phyloP scores from a whole-genome alignment of 1,140 invertebrate species.

The Antheraea pernyi region DNA sequence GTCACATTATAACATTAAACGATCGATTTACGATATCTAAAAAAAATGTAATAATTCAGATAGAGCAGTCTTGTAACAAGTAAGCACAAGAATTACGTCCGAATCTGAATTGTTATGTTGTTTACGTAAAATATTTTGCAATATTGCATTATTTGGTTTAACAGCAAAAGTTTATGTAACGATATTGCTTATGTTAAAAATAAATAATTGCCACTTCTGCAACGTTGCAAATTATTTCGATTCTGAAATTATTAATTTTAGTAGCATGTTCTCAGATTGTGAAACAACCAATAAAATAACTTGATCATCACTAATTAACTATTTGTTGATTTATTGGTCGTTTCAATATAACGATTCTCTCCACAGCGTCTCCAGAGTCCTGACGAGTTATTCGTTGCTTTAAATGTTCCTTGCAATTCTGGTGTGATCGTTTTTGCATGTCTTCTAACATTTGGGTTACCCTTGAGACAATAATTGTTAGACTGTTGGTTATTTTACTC shows the following conservation, averaged over 20 bases:
- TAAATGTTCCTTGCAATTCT: constrained; percentile 47
- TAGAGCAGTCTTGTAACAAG: not conserved
- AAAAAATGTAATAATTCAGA: constrained; percentile 4
- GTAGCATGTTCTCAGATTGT: not conserved
- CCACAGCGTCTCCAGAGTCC: constrained; percentile 38
- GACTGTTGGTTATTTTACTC: constrained; percentile 29
- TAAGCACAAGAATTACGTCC: constrained; percentile 1
- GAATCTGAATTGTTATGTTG: constrained; percentile 1
- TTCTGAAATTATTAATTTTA: not conserved
- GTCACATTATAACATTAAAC: constrained; percentile 9
- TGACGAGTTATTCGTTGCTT: constrained; percentile 48
- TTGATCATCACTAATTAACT: not conserved
- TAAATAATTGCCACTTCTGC: not conserved
- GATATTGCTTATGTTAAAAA: not conserved
- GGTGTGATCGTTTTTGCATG: constrained; percentile 60
- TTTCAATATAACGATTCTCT: constrained; percentile 34
- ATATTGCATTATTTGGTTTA: constrained; percentile 8
- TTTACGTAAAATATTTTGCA: constrained; percentile 9
- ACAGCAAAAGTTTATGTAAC: not conserved
- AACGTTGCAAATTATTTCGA: not conserved
- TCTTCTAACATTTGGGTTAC: constrained; percentile 61
- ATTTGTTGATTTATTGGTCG: constrained; percentile 17
- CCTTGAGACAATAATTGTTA: constrained; percentile 39
- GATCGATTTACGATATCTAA: not conserved
- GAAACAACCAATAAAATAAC: not conserved